A percentile compares a stretch with the other conserved stretches of the same genome.
phyloP scores from a whole-genome alignment of 2,113 vertebrate species.

The Myiozetetes cayanensis region DNA sequence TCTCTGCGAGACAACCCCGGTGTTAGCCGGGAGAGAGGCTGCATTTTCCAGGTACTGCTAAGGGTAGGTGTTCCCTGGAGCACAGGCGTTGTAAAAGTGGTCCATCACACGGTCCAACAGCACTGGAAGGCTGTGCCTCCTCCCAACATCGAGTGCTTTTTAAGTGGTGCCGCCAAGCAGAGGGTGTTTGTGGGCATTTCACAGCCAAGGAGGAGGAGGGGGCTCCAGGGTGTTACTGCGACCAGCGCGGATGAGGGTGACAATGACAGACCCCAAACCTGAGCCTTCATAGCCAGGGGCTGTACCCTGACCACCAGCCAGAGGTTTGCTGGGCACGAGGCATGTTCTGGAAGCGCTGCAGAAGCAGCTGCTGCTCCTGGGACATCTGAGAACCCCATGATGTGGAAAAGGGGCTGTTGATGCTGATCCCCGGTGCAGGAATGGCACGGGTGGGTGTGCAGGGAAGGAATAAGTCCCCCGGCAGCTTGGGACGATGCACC shows the following conservation, averaged over 20 bases:
- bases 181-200: background rate
- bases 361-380: background rate
- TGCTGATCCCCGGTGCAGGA: background rate
- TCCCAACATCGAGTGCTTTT: background rate
- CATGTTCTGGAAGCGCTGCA: background rate
- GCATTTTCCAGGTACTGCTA: background rate
- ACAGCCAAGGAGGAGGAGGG: background rate
- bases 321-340: background rate
- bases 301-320: background rate
- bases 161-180: background rate
- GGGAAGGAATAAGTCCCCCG: background rate
- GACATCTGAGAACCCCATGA: background rate
- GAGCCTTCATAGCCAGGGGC: too few species aligned
- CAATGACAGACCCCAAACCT: background rate
- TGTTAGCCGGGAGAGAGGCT: background rate
- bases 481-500: background rate
- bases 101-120: background rate
- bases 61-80: background rate
- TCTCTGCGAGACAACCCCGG: background rate
- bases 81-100: background rate
- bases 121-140: background rate
- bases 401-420: background rate
- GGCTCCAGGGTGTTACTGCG: accelerated
- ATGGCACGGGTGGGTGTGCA: background rate
- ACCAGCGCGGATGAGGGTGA: too few species aligned